Evolutionary conservation across 2,113 vertebrate species (phyloP).

Genomic region (Nipponia nippon): DNA sequence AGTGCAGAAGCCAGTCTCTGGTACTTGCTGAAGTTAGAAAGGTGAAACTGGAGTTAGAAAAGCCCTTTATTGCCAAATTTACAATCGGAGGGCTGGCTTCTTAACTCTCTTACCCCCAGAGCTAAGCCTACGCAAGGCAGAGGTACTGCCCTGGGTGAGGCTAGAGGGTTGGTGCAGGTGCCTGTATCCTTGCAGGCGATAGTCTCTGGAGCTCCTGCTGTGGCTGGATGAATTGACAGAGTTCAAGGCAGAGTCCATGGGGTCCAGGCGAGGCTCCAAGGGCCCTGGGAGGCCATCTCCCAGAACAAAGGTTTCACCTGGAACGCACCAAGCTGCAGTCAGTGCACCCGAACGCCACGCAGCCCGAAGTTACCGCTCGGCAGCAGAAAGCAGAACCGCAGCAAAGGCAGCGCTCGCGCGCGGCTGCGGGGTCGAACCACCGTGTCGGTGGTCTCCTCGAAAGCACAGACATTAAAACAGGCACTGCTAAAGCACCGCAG

Average conservation of each 20-base stretch:
- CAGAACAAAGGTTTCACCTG: slow-evolving; percentile 83
- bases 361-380: background rate
- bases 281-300: slow-evolving; percentile 75
- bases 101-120: slow-evolving; percentile 78
- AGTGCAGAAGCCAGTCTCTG: background rate
- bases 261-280: slow-evolving; percentile 78
- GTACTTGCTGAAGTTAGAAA: background rate
- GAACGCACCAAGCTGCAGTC: slow-evolving; percentile 57
- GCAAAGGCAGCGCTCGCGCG: background rate
- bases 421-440: background rate
- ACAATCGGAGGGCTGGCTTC: background rate
- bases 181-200: slow-evolving; percentile 74
- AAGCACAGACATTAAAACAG: background rate
- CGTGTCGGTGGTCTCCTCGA: rapidly evolving
- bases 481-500: background rate
- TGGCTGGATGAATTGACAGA: slow-evolving; percentile 75
- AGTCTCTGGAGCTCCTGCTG: slow-evolving; percentile 72
- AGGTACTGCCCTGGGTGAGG: slow-evolving; percentile 63
- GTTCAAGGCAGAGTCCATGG: slow-evolving; percentile 82
- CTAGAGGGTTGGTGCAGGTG: slow-evolving; percentile 77
- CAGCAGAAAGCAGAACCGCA: background rate
- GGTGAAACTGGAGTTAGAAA: background rate
- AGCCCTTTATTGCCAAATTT: background rate
- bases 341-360: background rate
- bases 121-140: slow-evolving; percentile 78